phyloP scores from a whole-genome alignment of 2,888 invertebrate species.

The Sinelater perroti region DNA sequence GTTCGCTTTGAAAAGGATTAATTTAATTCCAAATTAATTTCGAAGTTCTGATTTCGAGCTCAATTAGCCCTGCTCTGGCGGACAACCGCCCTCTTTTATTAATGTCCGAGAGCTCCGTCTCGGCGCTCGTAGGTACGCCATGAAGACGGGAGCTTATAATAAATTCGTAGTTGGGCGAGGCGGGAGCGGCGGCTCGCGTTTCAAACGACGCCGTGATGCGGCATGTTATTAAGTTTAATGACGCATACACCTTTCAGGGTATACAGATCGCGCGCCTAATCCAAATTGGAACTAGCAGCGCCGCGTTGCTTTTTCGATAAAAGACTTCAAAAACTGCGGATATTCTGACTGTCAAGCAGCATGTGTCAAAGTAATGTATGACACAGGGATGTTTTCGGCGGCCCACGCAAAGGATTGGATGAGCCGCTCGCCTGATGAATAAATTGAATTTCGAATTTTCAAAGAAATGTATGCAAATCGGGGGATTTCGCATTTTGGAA shows the following conservation, averaged over 20 bases:
- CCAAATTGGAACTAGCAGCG: conserved; percentile 15
- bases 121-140: neutral
- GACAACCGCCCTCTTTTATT: neutral
- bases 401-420: no score
- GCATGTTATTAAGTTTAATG: conserved; percentile 25
- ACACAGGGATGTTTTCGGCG: no score
- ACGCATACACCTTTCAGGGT: conserved; percentile 12
- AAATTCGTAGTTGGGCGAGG: conserved; percentile 7
- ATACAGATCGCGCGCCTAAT: conserved; percentile 22
- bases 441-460: no score
- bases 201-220: conserved; percentile 17
- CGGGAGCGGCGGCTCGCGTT: neutral
- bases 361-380: no score
- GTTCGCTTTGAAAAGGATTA: conserved; percentile 9
- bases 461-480: no score
- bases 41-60: conserved; percentile 12
- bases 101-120: no score
- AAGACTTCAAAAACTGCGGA: no score
- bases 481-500: no score
- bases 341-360: no score
- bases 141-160: no score
- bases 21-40: conserved; percentile 16
- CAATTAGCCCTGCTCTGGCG: conserved; percentile 1
- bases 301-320: neutral
- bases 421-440: no score